Base-by-base conservation (phyloP, 2,797 vertebrate genomes). In the Falco novaeseelandiae region DNA sequence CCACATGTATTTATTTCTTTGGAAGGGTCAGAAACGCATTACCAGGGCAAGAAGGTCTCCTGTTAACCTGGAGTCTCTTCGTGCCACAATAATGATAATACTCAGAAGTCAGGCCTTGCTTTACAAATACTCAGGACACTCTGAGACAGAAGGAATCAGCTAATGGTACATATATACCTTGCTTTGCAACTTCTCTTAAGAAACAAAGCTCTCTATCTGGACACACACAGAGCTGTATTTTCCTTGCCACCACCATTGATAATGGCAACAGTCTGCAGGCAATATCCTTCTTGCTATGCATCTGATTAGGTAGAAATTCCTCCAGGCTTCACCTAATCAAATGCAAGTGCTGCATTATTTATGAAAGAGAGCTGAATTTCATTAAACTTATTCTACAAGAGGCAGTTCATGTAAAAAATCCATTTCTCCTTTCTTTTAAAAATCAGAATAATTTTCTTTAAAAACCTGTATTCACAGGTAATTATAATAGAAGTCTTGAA, bases 341-440 rank as follows among this genome's bases (percentile, higher is more conserved):
- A 55, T 87, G 87, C 85, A 95, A 98, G 87, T 78, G 72, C 46
- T 98, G 95, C 95, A 97, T 97, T 98, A 98, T 97, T 98, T 97
- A 98, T 97, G 97, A 97, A 97, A 97, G 91, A 77, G 96, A 97
- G 77, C 71, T 91, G 96, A 95, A 98, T 95, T 96, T 97, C 96
- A 98, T 96, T 96, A 96, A 97, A 96, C 65, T 58, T 83, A 77
- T 67, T 96, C 87, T 95, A 74, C 83, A 95, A 96, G 66, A 92
- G 88, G 51, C 79, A 94, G 90, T 51, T 88, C 32, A 42, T 67
- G 62, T 86, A 59, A 82, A 88, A 91, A 76, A 84, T n/a, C 66
- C 77, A 52, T 92, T 97, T 94, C 57, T 89, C 42, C 26, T 73
- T 89, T 91, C 89, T 67, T 95, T 87, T 49, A 88, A 78, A 62